These are phyloP conservation scores for Druon quercuslanigerum DNA, from an alignment of 1,140 invertebrate species.

Conservation along the genomic window DNA sequence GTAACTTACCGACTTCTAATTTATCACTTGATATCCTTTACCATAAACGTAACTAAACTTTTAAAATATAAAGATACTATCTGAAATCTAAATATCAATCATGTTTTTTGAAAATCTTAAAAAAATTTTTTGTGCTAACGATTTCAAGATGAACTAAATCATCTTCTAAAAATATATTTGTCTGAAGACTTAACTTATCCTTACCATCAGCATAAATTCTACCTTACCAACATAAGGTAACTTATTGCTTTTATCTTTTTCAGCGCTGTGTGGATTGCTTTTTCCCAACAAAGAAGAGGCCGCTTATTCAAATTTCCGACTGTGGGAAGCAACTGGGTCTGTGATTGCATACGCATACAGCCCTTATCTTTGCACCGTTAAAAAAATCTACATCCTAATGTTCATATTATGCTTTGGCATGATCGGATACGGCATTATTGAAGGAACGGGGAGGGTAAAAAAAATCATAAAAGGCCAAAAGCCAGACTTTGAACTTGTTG, in stretches of 20 bases:
- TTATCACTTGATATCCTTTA: too few relatives aligned
- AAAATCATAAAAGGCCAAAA: constrained; percentile 47
- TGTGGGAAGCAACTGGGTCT: constrained; percentile 94
- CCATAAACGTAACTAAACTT: too few relatives aligned
- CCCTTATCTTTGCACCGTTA: constrained; percentile 85
- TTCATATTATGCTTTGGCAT: constrained; percentile 85
- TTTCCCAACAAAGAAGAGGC: constrained; percentile 92
- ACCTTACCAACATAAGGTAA: constrained; percentile 3
- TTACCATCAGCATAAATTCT: not conserved
- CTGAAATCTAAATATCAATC: too few relatives aligned
- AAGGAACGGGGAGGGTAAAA: constrained; percentile 50
- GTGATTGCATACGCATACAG: constrained; percentile 89
- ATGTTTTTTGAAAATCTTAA: too few relatives aligned
- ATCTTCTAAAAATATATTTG: too few relatives aligned
- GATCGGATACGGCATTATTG: constrained; percentile 79
- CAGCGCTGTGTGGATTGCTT: constrained; percentile 91
- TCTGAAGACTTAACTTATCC: too few relatives aligned
- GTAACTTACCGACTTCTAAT: constrained; percentile 11
- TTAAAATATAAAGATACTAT: too few relatives aligned
- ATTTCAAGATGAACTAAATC: too few relatives aligned
- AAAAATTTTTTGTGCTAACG: too few relatives aligned
- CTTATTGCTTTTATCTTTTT: constrained; percentile 55
- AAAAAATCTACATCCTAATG: constrained; percentile 86
- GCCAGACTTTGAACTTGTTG: constrained; percentile 67
- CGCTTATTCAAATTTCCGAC: constrained; percentile 93